phyloP scores from a whole-genome alignment of 2,113 vertebrate species.

The Atractosteus spatula region DNA sequence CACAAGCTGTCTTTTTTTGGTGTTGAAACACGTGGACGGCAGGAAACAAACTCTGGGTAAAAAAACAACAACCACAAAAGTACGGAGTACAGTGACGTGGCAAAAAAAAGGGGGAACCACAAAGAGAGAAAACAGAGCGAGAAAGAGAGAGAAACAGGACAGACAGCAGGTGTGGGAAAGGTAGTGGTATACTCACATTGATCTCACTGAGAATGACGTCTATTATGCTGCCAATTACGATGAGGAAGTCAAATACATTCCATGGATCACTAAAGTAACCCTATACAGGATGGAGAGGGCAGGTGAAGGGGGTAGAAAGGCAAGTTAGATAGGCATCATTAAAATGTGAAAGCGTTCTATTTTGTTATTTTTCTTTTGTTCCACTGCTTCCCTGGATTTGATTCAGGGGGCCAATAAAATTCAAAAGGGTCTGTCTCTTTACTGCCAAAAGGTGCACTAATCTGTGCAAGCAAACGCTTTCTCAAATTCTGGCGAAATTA shows the following conservation, averaged over 20 bases:
- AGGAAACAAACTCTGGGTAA: constrained; percentile 25
- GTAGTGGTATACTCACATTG: constrained; percentile 96
- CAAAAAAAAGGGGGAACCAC: constrained; percentile 70
- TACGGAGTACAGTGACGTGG: constrained; percentile 44
- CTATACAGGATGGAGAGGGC: constrained; percentile 90
- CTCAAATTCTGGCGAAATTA: too few species aligned
- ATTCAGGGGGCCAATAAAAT: neutral
- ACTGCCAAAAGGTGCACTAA: neutral
- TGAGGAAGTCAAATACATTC: constrained; percentile 99
- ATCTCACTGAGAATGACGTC: constrained; percentile 99
- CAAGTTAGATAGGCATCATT: constrained; percentile 90
- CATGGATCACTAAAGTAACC: constrained; percentile 99
- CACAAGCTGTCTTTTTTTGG: neutral
- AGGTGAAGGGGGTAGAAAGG: constrained; percentile 92
- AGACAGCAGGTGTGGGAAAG: constrained; percentile 54
- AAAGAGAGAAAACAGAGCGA: constrained; percentile 47
- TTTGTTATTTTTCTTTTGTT: constrained; percentile 15
- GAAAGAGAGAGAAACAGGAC: constrained; percentile 40
- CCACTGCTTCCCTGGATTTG: neutral
- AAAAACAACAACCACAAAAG: constrained; percentile 43
- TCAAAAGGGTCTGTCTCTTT: constrained; percentile 17
- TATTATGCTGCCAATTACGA: constrained; percentile 99
- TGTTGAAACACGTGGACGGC: constrained; percentile 13
- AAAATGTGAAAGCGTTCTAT: constrained; percentile 19
- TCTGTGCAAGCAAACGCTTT: too few species aligned